Evolutionary conservation across 1,140 invertebrate genomes (phyloP).

Genomic region (Halyomorpha halys): DNA sequence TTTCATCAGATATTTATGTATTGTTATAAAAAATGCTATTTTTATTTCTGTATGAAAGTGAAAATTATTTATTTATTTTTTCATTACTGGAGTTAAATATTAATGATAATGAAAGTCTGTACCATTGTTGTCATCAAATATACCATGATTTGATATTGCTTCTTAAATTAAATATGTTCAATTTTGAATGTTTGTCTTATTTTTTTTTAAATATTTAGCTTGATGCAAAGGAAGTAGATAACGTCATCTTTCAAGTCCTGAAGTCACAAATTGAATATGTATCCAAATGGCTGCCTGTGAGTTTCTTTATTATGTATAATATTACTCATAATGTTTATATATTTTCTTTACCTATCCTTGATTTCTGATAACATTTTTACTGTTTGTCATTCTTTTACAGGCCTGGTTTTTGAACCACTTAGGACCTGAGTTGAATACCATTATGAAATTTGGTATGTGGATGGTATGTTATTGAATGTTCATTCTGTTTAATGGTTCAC

Average conservation of each 20-base stretch:
- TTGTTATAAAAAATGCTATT: too few species aligned
- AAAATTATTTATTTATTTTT: too few species aligned
- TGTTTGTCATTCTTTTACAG: background rate
- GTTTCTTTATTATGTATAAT: background rate
- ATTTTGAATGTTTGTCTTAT: too few species aligned
- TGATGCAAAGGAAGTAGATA: conserved; percentile 14
- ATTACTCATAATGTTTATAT: background rate
- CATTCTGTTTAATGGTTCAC: background rate
- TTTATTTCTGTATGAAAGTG: too few species aligned
- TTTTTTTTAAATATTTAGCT: background rate
- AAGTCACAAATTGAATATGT: background rate
- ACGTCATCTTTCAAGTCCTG: conserved; percentile 2
- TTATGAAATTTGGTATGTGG: conserved; percentile 16
- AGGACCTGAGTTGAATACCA: conserved; percentile 16
- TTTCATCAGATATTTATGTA: too few species aligned
- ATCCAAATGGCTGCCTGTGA: conserved; percentile 6
- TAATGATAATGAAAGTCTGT: too few species aligned
- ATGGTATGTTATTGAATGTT: conserved; percentile 13
- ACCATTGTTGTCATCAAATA: too few species aligned
- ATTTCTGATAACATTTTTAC: background rate
- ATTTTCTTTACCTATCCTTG: background rate
- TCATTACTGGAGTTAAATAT: too few species aligned
- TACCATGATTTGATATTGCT: too few species aligned
- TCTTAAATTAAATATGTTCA: background rate
- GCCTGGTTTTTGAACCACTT: background rate